These are phyloP conservation scores for Podarcis siculus DNA, from an alignment of 2,797 vertebrate genomes.

Conservation along the genomic window DNA sequence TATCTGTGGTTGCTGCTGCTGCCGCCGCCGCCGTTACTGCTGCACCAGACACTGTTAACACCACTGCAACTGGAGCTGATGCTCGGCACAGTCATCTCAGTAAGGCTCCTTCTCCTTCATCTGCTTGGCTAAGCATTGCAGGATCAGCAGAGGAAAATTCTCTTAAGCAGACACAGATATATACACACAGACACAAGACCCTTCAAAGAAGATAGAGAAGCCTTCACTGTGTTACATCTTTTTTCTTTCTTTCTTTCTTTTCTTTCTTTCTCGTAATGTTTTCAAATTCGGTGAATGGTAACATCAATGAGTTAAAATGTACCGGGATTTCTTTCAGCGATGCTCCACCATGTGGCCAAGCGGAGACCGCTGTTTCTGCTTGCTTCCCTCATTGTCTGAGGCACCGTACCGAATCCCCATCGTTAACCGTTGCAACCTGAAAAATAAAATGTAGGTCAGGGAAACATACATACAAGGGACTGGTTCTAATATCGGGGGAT, in stretches of 20 bases:
- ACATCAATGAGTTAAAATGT: conserved; percentile 32
- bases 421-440: background rate
- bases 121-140: conserved; percentile 23
- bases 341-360: conserved; percentile 52
- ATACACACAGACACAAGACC: background rate
- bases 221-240: background rate
- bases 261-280: conserved; percentile 3
- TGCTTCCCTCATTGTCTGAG: conserved; percentile 4
- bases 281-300: conserved; percentile 25
- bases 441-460: background rate
- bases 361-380: background rate
- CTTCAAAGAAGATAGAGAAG: background rate
- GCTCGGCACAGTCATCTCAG: conserved; percentile 80
- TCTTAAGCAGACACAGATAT: background rate
- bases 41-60: conserved; percentile 24
- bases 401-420: background rate
- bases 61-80: conserved; percentile 77
- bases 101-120: background rate
- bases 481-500: background rate
- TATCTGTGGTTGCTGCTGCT: conserved; percentile 68
- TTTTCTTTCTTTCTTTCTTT: conserved; percentile 11
- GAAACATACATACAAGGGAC: background rate
- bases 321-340: conserved; percentile 13
- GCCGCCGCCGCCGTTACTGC: conserved; percentile 71
- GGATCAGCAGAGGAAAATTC: background rate